A percentile compares a stretch with the other conserved stretches of the same genome.
phyloP scores from a whole-genome alignment of 2,888 invertebrate genomes.

The Anorthoa munda region DNA sequence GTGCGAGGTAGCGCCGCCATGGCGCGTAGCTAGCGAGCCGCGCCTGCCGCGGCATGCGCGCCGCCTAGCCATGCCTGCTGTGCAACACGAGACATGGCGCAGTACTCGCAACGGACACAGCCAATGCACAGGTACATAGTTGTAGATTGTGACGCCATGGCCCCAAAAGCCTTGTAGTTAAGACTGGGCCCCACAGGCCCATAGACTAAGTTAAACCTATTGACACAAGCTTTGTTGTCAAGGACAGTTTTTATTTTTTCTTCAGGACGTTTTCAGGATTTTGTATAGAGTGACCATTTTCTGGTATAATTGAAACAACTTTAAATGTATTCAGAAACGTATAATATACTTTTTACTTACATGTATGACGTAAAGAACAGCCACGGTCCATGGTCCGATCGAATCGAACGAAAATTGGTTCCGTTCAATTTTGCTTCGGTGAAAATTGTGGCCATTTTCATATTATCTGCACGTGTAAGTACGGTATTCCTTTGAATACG shows the following conservation, averaged over 20 bases:
- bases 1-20: conserved; percentile 76
- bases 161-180: too few relatives aligned
- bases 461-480: conserved; percentile 50
- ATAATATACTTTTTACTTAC: conserved; percentile 12
- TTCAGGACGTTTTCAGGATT: not conserved
- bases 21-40: conserved; percentile 87
- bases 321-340: conserved; percentile 2
- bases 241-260: not conserved
- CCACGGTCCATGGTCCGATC: conserved; percentile 30
- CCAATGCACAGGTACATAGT: conserved; percentile 88
- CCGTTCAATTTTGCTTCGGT: conserved; percentile 52
- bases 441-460: conserved; percentile 57
- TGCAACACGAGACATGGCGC: conserved; percentile 85
- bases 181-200: conserved; percentile 16
- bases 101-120: conserved; percentile 90
- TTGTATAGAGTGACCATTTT: not conserved
- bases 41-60: conserved; percentile 85
- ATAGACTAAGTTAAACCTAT: not conserved
- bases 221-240: conserved; percentile 13
- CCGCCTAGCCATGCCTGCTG: conserved; percentile 88
- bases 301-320: conserved; percentile 3
- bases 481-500: conserved; percentile 53
- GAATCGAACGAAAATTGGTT: conserved; percentile 53
- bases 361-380: conserved; percentile 10
- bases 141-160: not conserved